Conservation (phyloP, 1,140 invertebrate species). For the Trialeurodes vaporariorum region DNA sequence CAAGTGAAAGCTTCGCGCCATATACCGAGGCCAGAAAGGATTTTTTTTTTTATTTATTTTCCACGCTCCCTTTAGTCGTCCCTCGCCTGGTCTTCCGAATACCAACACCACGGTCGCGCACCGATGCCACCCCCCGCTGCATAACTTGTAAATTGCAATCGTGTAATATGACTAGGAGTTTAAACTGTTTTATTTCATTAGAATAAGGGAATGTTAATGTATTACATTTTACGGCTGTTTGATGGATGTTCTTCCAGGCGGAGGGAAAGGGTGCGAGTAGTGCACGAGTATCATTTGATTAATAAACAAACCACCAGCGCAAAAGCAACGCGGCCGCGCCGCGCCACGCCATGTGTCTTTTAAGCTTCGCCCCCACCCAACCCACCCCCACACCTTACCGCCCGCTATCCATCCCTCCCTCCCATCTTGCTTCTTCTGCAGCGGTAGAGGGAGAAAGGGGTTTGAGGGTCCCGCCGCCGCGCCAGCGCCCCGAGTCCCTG, state of each 20-base stretch:
- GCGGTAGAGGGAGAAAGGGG: too few species aligned
- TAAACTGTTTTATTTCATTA: neutral
- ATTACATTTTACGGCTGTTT: neutral
- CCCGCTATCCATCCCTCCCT: neutral
- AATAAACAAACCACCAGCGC: neutral
- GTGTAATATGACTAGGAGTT: neutral
- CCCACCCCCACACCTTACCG: too few species aligned
- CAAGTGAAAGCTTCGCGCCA: too few species aligned
- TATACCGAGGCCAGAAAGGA: too few species aligned
- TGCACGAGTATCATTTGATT: constrained; percentile 1
- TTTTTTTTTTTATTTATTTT: too few species aligned
- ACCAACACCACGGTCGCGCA: too few species aligned
- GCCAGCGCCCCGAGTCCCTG: neutral
- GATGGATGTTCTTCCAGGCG: neutral
- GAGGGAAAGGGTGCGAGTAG: neutral
- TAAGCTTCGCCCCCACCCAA: too few species aligned
- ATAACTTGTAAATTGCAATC: neutral
- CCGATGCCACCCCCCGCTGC: neutral
- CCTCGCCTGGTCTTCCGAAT: too few species aligned
- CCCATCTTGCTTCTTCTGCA: too few species aligned
- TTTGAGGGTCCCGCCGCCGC: neutral
- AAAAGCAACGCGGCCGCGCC: neutral
- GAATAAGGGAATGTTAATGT: neutral
- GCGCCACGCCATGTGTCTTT: too few species aligned
- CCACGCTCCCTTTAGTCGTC: too few species aligned